Percentiles rank a stretch among this genome's conserved stretches.
These are phyloP conservation scores for Nemotelus pantherinus DNA, from an alignment of 2,888 invertebrate species.

Conservation along the genomic window DNA sequence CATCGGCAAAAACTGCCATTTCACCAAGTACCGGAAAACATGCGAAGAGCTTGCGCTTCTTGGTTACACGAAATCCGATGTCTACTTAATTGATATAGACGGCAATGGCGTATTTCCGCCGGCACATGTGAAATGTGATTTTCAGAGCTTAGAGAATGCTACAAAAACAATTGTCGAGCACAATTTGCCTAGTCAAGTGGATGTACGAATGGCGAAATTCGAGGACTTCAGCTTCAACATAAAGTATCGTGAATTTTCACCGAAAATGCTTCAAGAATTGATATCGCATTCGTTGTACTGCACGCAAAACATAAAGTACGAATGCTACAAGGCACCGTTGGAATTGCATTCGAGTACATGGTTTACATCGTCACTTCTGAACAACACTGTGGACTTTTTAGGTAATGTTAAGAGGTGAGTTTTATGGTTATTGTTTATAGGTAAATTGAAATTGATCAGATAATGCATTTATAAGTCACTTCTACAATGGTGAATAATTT, in stretches of 20 bases:
- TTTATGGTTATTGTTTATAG: background rate
- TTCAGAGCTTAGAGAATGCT: constrained; percentile 84
- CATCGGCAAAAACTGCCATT: constrained; percentile 93
- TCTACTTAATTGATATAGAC: constrained; percentile 92
- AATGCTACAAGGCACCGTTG: constrained; percentile 87
- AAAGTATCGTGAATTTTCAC: constrained; percentile 87
- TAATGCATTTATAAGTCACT: too few relatives aligned
- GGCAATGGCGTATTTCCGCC: constrained; percentile 93
- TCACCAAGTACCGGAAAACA: constrained; percentile 89
- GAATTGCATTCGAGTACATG: constrained; percentile 89
- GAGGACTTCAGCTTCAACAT: constrained; percentile 86
- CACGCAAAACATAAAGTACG: constrained; percentile 88
- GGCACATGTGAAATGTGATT: constrained; percentile 91
- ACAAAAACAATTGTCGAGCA: constrained; percentile 91
- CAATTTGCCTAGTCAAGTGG: constrained; percentile 89
- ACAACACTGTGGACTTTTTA: constrained; percentile 82
- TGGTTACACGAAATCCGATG: constrained; percentile 89
- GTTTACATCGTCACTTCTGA: constrained; percentile 83
- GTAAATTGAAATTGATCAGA: too few relatives aligned
- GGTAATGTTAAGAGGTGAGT: constrained; percentile 82
- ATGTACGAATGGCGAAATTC: constrained; percentile 81
- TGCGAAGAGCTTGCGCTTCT: constrained; percentile 91
- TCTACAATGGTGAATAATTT: too few relatives aligned
- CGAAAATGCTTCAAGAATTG: constrained; percentile 90
- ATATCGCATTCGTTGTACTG: constrained; percentile 90